phyloP scores from a whole-genome alignment of 1,140 invertebrate species.

The Penaeus chinensis region DNA sequence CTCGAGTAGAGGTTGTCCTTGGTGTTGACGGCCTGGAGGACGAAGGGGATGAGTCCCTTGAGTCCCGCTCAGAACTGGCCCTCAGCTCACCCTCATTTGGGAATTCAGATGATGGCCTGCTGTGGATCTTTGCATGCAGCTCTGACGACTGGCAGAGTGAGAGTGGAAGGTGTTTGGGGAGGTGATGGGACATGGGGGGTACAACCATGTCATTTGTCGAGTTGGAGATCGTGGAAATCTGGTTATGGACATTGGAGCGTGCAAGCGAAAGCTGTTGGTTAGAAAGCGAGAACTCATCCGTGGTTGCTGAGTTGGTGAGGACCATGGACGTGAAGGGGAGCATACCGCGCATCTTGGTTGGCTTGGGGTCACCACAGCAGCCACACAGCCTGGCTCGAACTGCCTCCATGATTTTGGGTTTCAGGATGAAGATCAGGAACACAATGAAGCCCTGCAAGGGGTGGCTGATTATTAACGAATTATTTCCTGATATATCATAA shows the following conservation, averaged over 20 bases:
- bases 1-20: conserved; percentile 48
- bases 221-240: conserved; percentile 20
- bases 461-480: neutral
- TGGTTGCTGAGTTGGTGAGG: conserved; percentile 48
- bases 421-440: conserved; percentile 64
- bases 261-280: conserved; percentile 52
- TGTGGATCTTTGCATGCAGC: too few relatives aligned
- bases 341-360: conserved; percentile 56
- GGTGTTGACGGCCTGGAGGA: conserved; percentile 48
- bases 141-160: too few relatives aligned
- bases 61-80: too few relatives aligned
- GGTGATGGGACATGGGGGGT: conserved; percentile 1
- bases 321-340: conserved; percentile 55
- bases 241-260: conserved; percentile 23
- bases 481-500: neutral
- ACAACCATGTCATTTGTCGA: conserved; percentile 13
- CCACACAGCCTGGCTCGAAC: conserved; percentile 57
- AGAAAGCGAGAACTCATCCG: conserved; percentile 53
- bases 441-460: conserved; percentile 62
- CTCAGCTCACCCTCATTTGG: too few relatives aligned
- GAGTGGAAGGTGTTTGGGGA: conserved; percentile 30
- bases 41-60: neutral
- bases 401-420: conserved; percentile 62
- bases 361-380: conserved; percentile 45
- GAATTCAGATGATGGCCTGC: too few relatives aligned